Percentiles rank a stretch among this genome's conserved stretches.
These are phyloP conservation scores for Capromys pilorides DNA, from an alignment of 2,797 vertebrate genomes.

Conservation along the genomic window DNA sequence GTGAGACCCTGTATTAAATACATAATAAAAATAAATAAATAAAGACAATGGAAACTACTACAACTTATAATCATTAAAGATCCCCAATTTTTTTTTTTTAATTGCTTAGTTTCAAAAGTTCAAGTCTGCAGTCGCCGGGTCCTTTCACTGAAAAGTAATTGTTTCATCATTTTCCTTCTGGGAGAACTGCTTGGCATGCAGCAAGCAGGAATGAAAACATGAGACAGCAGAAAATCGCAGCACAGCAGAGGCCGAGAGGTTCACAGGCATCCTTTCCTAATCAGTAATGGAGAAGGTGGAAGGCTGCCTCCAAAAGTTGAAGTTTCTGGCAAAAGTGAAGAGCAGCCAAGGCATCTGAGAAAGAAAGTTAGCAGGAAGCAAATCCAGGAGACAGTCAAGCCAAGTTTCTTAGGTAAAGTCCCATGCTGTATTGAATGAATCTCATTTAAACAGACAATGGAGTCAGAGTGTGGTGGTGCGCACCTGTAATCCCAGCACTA, in stretches of 20 bases:
- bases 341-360: constrained; percentile 21
- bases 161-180: constrained; percentile 63
- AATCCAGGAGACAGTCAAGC: neutral
- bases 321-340: constrained; percentile 42
- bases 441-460: neutral
- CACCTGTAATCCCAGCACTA: too few relatives aligned
- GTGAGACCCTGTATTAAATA: too few relatives aligned
- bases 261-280: constrained; percentile 31
- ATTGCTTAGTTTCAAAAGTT: constrained; percentile 53
- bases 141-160: constrained; percentile 47
- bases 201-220: constrained; percentile 55
- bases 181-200: constrained; percentile 50
- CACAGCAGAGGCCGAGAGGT: constrained; percentile 19
- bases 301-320: constrained; percentile 46
- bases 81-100: neutral
- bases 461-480: too few relatives aligned
- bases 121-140: neutral
- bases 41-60: neutral
- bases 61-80: constrained; percentile 13
- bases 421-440: neutral
- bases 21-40: too few relatives aligned
- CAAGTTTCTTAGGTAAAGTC: constrained; percentile 38
- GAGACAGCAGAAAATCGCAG: constrained; percentile 71
- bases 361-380: neutral
- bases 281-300: constrained; percentile 72